Evolutionary conservation across 2,888 invertebrate genomes (phyloP).

Genomic region (Rhagophthalmus giganteus): DNA sequence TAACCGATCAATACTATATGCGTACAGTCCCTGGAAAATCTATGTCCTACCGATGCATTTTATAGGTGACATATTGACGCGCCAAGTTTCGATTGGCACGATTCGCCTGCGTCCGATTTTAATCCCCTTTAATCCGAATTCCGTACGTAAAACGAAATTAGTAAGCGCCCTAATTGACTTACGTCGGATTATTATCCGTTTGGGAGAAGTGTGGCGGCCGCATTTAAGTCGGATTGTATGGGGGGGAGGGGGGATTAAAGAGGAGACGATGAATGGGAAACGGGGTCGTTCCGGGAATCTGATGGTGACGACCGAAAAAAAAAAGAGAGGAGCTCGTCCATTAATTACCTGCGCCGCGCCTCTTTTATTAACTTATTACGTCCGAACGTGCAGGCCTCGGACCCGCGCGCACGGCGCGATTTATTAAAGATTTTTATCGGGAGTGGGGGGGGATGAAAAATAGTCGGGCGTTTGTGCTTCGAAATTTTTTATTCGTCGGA

Average conservation of each 20-base stretch:
- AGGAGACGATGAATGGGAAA: not conserved
- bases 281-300: no score
- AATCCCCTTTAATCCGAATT: not conserved
- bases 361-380: no score
- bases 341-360: no score
- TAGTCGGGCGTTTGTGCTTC: no score
- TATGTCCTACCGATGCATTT: conserved; percentile 34
- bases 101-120: not conserved
- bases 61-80: conserved; percentile 29
- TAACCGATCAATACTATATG: conserved; percentile 45
- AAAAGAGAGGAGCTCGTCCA: no score
- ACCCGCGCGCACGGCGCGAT: no score
- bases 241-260: not conserved
- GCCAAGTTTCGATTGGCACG: conserved; percentile 6
- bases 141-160: not conserved
- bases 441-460: no score
- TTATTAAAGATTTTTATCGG: no score
- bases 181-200: not conserved
- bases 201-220: not conserved
- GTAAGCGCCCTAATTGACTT: not conserved
- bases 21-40: conserved; percentile 44
- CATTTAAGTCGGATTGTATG: not conserved
- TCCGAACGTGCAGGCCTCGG: no score
- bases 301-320: no score
- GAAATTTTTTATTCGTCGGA: no score